phyloP scores from a whole-genome alignment of 2,888 invertebrate species.

The Drosophila merina region DNA sequence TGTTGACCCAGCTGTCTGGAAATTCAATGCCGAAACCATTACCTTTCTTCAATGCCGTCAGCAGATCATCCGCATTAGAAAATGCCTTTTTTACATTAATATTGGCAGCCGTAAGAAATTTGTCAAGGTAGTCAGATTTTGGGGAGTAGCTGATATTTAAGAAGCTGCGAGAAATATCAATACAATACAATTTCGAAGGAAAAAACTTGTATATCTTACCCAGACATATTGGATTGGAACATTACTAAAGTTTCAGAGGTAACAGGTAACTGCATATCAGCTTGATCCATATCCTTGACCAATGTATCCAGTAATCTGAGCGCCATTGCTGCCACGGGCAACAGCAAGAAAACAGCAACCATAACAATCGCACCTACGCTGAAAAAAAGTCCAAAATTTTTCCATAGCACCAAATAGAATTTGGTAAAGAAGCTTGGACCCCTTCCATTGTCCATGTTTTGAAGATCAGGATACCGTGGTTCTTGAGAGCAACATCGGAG shows the following conservation, averaged over 20 bases:
- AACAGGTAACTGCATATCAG: too few relatives aligned
- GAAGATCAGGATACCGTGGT: neutral
- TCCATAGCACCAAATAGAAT: neutral
- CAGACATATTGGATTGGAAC: too few relatives aligned
- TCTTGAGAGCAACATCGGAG: neutral
- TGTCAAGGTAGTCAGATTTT: neutral
- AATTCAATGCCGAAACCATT: slow-evolving; percentile 8
- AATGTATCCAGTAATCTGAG: neutral
- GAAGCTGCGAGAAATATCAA: neutral
- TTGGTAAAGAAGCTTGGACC: neutral
- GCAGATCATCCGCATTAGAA: neutral
- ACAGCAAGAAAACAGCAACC: too few relatives aligned
- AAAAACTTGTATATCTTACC: too few relatives aligned
- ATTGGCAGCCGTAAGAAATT: neutral
- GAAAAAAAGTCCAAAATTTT: neutral
- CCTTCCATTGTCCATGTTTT: neutral
- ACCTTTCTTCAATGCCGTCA: neutral
- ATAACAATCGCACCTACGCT: neutral
- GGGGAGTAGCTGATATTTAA: neutral
- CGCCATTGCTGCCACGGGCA: neutral
- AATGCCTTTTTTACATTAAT: neutral
- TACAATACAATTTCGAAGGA: too few relatives aligned
- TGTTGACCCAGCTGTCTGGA: neutral
- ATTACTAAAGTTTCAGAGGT: too few relatives aligned
- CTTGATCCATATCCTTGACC: too few relatives aligned